phyloP scores from a whole-genome alignment of 2,113 vertebrate species.

The Galemys pyrenaicus region DNA sequence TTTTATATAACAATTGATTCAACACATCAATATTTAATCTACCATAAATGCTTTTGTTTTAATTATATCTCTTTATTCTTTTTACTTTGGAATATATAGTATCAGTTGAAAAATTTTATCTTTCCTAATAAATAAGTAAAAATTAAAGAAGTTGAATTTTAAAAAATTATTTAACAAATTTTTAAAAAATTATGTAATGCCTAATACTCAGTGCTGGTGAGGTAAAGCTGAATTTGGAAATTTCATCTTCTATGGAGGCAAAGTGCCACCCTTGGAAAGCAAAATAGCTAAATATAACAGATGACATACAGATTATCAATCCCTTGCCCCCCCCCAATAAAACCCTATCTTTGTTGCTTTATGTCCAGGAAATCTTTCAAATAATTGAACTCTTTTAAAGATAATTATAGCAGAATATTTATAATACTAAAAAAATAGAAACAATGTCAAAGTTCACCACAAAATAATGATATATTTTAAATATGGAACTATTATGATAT shows the following conservation, averaged over 20 bases:
- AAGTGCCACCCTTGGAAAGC: not conserved
- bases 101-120: not conserved
- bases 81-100: not conserved
- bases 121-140: not conserved
- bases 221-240: not conserved
- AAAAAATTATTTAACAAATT: not conserved
- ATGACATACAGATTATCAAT: not conserved
- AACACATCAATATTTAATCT: not conserved
- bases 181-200: not conserved
- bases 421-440: not conserved
- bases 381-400: slow-evolving; percentile 4
- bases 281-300: not conserved
- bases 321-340: not conserved
- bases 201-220: not conserved
- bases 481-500: not conserved
- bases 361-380: not conserved
- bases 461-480: not conserved
- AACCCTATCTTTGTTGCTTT: not conserved
- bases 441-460: not conserved
- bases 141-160: not conserved
- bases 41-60: not conserved
- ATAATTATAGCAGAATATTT: not conserved
- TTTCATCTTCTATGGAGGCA: not conserved
- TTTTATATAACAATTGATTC: not conserved
- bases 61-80: not conserved